Evolutionary conservation across 2,797 vertebrate genomes (phyloP).

Genomic region (Tamandua tetradactyla): DNA sequence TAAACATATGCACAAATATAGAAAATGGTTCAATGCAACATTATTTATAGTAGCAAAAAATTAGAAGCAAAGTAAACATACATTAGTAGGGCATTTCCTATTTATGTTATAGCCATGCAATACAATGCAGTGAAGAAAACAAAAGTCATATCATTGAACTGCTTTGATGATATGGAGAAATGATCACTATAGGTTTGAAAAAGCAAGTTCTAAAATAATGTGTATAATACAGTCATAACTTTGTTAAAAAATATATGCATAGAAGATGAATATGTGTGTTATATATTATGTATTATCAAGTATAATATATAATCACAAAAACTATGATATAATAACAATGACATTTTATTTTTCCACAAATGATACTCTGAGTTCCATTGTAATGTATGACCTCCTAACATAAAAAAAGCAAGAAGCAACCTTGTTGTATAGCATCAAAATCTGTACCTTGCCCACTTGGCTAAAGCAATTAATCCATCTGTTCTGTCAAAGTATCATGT

Average conservation of each 20-base stretch:
- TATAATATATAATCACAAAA: conserved; percentile 11
- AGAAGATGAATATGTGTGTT: neutral
- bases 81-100: neutral
- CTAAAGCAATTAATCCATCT: neutral
- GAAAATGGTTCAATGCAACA: neutral
- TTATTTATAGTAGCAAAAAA: conserved; percentile 22
- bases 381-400: neutral
- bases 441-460: neutral
- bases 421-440: neutral
- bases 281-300: no score
- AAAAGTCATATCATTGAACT: neutral
- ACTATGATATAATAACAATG: neutral
- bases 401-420: neutral
- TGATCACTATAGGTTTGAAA: neutral
- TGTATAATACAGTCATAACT: neutral
- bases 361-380: neutral
- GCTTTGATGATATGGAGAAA: neutral
- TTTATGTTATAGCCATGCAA: neutral
- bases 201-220: neutral
- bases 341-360: neutral
- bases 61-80: neutral
- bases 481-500: neutral
- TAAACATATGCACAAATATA: neutral
- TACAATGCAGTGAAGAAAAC: neutral
- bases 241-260: neutral